Evolutionary conservation across 1,140 invertebrate species (phyloP), one percentile per base, ranked within the genome.

Genomic region (Drosophila fuyamai): DNA sequence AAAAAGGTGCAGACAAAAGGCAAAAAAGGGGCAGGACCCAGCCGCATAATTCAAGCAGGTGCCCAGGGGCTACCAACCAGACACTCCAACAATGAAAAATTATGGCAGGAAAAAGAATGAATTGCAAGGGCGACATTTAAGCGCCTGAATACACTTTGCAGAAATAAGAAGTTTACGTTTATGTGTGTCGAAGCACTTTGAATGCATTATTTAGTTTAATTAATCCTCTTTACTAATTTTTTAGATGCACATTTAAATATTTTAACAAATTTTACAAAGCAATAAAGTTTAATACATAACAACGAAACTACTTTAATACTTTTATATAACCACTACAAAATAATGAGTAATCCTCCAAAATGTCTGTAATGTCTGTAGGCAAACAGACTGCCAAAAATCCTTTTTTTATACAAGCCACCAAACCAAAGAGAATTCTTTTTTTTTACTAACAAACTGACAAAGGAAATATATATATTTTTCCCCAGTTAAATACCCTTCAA

Each of bases 31-130:
- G 59, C 41, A 51, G 66, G 47, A 63, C 51, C 72, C 74, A 62
- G 77, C 57, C 78, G 74, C 77, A 80, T 67, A 81, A 76, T 66
- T 79, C 76, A 76, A 56, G 36, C 55, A 62, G 56, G 40, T 53
- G 63, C 38, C 59, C 54, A 70, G 46, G 55, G 36, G 38, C 10
- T n/a, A 53, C 48, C 48, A 16, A 14, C 29, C 62, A 62, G 71
- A 76, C 66, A 72, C 54, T 29, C 46, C 53, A 81, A 78, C 76
- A 81, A 90, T 86, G 80, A 91, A 65, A 90, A 90, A 91, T 90
- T 75, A 81, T 90, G 82, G 74, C 74, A 53, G 55, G 38, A 29
- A 23, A 57, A 54, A 32, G 50, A 43, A 76, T 47, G 36, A 61
- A 48, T 41, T 32, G 57, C 32, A n/a, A 48, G 32, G 57, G 35